These are phyloP conservation scores for Chionoecetes opilio DNA, from an alignment of 1,140 invertebrate genomes.

Conservation along the genomic window DNA sequence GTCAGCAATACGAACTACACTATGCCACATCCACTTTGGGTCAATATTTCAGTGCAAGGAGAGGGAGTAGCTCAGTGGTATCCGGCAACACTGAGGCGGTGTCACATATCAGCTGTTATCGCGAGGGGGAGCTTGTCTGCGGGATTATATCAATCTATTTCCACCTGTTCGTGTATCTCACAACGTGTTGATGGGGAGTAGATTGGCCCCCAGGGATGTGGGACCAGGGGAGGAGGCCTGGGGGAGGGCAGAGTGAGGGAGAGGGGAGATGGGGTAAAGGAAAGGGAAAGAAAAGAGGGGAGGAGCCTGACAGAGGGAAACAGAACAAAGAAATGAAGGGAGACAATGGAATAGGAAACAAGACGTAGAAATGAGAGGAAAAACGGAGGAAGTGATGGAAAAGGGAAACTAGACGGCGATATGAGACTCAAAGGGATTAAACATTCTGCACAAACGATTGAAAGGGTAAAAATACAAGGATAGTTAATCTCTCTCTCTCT, in stretches of 20 bases:
- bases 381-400: neutral
- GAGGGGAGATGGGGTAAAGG: neutral
- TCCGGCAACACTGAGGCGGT: conserved; percentile 21
- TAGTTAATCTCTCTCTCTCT: too few species aligned
- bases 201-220: conserved; percentile 60
- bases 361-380: neutral
- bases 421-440: too few species aligned
- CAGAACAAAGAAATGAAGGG: neutral
- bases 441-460: too few species aligned
- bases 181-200: conserved; percentile 54
- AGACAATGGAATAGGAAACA: neutral
- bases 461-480: too few species aligned
- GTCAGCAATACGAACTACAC: too few species aligned
- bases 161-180: conserved; percentile 53
- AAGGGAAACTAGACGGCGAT: neutral
- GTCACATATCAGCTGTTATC: conserved; percentile 64
- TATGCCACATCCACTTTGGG: too few species aligned
- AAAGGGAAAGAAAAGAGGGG: neutral
- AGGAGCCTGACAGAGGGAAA: neutral
- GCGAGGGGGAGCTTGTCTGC: conserved; percentile 41
- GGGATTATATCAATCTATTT: conserved; percentile 68
- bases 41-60: neutral
- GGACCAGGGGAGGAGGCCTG: neutral
- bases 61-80: neutral
- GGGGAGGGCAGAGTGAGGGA: neutral